Conservation (phyloP, 1,140 invertebrate species). For the Protaetia brevitarsis region DNA sequence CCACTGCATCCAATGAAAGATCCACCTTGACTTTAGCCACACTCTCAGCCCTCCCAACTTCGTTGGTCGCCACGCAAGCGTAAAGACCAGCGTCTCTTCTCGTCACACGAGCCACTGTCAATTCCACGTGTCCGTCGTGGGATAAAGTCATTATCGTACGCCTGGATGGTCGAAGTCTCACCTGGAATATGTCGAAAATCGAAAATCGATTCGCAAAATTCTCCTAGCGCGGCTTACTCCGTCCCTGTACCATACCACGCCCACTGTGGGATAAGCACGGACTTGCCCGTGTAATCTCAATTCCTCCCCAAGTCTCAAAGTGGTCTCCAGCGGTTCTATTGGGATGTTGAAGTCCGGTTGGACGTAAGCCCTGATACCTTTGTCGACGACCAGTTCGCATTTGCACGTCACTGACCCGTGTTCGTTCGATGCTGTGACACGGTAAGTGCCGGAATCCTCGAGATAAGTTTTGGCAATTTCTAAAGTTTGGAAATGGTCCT, state of each 20-base stretch:
- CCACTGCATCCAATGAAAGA: not conserved
- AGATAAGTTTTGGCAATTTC: slow-evolving; percentile 75
- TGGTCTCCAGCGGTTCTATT: slow-evolving; percentile 60
- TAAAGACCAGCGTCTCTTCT: slow-evolving; percentile 80
- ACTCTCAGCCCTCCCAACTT: slow-evolving; percentile 75
- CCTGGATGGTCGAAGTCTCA: slow-evolving; percentile 70
- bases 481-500: slow-evolving; percentile 76
- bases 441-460: slow-evolving; percentile 81
- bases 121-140: slow-evolving; percentile 73
- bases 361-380: slow-evolving; percentile 76
- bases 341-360: slow-evolving; percentile 71
- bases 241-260: slow-evolving; percentile 73
- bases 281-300: slow-evolving; percentile 68
- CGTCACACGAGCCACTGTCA: slow-evolving; percentile 65
- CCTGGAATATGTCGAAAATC: no score
- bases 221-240: slow-evolving; percentile 53
- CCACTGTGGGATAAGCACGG: slow-evolving; percentile 78
- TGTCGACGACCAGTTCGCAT: slow-evolving; percentile 79
- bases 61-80: slow-evolving; percentile 80
- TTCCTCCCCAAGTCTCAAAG: slow-evolving; percentile 60
- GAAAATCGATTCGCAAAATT: not conserved
- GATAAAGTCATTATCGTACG: slow-evolving; percentile 71
- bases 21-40: slow-evolving; percentile 65
- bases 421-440: slow-evolving; percentile 74
- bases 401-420: slow-evolving; percentile 79